A percentile compares a stretch with the other conserved stretches of the same genome.
Evolutionary conservation across 2,888 invertebrate genomes (phyloP).

Genomic region (Malthinus flaveolus): DNA sequence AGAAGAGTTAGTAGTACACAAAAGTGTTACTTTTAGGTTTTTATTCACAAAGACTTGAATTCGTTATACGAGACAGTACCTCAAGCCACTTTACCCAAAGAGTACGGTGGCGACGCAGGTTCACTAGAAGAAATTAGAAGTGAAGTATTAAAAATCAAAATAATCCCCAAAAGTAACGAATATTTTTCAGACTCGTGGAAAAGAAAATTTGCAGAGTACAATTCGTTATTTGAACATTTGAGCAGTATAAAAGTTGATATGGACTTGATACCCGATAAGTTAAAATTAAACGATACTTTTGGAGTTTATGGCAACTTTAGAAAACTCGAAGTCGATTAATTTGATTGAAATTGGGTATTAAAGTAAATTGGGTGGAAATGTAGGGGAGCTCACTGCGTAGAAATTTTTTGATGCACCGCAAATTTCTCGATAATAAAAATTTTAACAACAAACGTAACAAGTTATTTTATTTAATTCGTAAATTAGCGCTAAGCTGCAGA

Average conservation of each 20-base stretch:
- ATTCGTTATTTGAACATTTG: not conserved
- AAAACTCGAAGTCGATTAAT: slow-evolving; percentile 39
- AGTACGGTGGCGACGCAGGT: slow-evolving; percentile 35
- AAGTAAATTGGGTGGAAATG: no score
- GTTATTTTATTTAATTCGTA: no score
- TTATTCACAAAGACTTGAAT: slow-evolving; percentile 23
- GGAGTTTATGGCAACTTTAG: slow-evolving; percentile 42
- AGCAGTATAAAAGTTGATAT: slow-evolving; percentile 35
- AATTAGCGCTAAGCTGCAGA: no score
- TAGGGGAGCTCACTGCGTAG: no score
- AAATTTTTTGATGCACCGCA: no score
- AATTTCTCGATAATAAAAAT: no score
- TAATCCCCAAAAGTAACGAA: no score
- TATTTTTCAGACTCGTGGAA: slow-evolving; percentile 33
- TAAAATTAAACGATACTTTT: not conserved
- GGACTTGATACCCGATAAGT: slow-evolving; percentile 18
- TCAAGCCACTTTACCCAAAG: slow-evolving; percentile 30
- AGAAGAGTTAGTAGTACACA: not conserved
- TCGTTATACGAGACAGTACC: slow-evolving; percentile 26
- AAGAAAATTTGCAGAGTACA: slow-evolving; percentile 11
- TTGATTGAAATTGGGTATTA: no score
- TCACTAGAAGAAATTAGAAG: slow-evolving; percentile 64
- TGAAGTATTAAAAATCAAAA: slow-evolving; percentile 34
- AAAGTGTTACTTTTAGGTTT: slow-evolving; percentile 21
- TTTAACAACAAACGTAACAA: no score